phyloP scores from a whole-genome alignment of 2,797 vertebrate genomes.

The Typhlichthys subterraneus region DNA sequence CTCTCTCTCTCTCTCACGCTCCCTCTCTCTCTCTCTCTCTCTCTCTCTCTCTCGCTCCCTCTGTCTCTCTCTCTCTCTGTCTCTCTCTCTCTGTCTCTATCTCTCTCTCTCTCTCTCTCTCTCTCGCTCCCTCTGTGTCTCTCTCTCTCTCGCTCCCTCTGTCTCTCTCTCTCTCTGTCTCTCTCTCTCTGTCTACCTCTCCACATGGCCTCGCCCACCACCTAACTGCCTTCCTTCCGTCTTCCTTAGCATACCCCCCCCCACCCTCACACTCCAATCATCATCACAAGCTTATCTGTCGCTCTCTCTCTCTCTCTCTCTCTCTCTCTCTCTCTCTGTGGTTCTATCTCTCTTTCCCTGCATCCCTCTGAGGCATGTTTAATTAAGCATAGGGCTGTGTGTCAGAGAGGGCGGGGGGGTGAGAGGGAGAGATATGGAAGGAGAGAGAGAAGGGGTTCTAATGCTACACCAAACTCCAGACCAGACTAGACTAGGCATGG shows the following conservation, averaged over 20 bases:
- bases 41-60: too few relatives aligned
- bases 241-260: constrained; percentile 35
- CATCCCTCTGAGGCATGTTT: constrained; percentile 74
- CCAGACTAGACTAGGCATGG: constrained; percentile 61
- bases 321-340: constrained; percentile 17
- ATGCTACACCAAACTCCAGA: constrained; percentile 69
- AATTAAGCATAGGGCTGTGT: constrained; percentile 78
- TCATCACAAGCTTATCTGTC: background rate
- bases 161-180: too few relatives aligned
- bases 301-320: background rate
- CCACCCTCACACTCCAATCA: background rate
- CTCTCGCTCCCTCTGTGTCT: too few relatives aligned
- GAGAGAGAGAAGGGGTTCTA: constrained; percentile 47
- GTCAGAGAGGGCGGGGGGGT: constrained; percentile 26
- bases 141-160: too few relatives aligned
- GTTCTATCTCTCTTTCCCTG: constrained; percentile 24
- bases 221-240: constrained; percentile 44
- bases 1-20: too few relatives aligned
- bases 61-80: too few relatives aligned
- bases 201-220: constrained; percentile 21
- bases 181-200: constrained; percentile 50
- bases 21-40: too few relatives aligned
- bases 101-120: too few relatives aligned
- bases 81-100: too few relatives aligned
- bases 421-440: constrained; percentile 20